Evolutionary conservation across 1,140 invertebrate genomes (phyloP).

Genomic region (Leptinotarsa defecta): DNA sequence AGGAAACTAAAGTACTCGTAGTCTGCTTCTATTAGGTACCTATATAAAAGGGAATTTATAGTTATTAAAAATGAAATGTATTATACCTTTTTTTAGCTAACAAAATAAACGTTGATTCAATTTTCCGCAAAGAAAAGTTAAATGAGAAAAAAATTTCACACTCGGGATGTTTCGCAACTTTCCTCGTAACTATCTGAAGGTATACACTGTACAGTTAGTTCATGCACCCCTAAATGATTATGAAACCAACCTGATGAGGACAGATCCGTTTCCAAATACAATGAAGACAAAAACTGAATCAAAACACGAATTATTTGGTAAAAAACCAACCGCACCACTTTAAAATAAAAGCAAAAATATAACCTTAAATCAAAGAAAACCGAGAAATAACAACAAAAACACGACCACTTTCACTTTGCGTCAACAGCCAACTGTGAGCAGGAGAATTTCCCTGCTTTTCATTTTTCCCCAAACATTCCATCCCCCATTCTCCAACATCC

Average conservation of each 20-base stretch:
- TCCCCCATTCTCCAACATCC: constrained; percentile 1
- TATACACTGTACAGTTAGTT: background rate
- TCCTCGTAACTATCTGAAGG: background rate
- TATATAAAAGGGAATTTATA: too few species aligned
- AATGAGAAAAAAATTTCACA: too few species aligned
- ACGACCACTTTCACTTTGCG: constrained; percentile 6
- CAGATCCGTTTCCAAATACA: background rate
- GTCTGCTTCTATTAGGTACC: too few species aligned
- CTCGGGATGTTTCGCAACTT: too few species aligned
- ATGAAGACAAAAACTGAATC: background rate
- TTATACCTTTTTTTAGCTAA: too few species aligned
- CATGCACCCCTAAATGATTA: background rate
- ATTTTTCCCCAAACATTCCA: constrained; percentile 19
- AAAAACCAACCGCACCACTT: background rate
- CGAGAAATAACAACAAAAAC: constrained; percentile 31
- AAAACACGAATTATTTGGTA: background rate
- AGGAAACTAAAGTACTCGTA: too few species aligned
- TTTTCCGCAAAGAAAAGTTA: too few species aligned
- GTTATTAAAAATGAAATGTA: too few species aligned
- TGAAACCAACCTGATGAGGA: background rate
- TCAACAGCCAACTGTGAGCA: constrained; percentile 22
- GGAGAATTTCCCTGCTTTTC: constrained; percentile 20
- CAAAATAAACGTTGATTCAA: too few species aligned
- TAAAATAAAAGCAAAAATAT: constrained; percentile 11
- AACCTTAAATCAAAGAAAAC: background rate